phyloP scores from a whole-genome alignment of 2,888 invertebrate genomes.

The Cartodere bifasciata region DNA sequence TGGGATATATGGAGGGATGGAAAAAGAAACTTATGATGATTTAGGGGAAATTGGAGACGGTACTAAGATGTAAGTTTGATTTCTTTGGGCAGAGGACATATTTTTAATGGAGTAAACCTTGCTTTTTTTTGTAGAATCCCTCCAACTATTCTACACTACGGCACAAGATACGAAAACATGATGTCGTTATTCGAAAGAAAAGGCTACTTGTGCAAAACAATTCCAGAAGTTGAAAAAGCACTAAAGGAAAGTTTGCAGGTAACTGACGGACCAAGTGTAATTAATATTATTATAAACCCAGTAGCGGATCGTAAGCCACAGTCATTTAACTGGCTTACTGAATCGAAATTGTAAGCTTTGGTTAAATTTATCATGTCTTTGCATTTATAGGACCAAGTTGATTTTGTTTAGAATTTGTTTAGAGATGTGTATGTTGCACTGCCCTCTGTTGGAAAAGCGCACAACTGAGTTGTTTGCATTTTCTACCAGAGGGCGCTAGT shows the following conservation, averaged over 20 bases:
- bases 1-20: slow-evolving; percentile 85
- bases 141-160: slow-evolving; percentile 65
- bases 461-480: too few relatives aligned
- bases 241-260: slow-evolving; percentile 53
- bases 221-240: slow-evolving; percentile 62
- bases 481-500: too few relatives aligned
- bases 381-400: too few relatives aligned
- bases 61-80: slow-evolving; percentile 53
- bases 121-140: slow-evolving; percentile 52
- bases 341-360: slow-evolving; percentile 72
- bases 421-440: too few relatives aligned
- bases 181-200: slow-evolving; percentile 73
- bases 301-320: slow-evolving; percentile 84
- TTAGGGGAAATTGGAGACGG: slow-evolving; percentile 58
- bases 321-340: slow-evolving; percentile 83
- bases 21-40: slow-evolving; percentile 57
- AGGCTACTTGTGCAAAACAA: slow-evolving; percentile 68
- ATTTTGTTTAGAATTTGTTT: too few relatives aligned
- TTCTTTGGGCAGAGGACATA: slow-evolving; percentile 5
- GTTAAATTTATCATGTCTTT: too few relatives aligned
- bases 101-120: slow-evolving; percentile 1
- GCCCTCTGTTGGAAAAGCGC: too few relatives aligned
- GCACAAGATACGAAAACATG: slow-evolving; percentile 81
- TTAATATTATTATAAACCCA: slow-evolving; percentile 84
- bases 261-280: slow-evolving; percentile 67